phyloP scores from a whole-genome alignment of 2,888 invertebrate genomes.

The Parapristionchus giblindavisi region DNA sequence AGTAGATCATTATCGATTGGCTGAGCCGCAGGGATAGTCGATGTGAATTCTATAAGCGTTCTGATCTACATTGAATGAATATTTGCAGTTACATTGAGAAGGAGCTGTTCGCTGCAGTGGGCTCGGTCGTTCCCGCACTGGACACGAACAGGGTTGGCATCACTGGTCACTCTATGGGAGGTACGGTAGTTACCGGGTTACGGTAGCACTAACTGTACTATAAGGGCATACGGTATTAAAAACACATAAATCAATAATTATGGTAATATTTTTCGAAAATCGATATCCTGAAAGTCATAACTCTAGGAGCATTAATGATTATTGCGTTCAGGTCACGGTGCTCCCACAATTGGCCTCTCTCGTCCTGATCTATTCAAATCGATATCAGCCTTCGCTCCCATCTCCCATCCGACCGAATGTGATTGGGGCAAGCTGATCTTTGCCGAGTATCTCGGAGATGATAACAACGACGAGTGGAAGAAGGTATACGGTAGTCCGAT shows the following conservation, averaged over 20 bases:
- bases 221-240: neutral
- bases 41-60: neutral
- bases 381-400: slow-evolving; percentile 94
- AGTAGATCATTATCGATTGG: too few relatives aligned
- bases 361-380: slow-evolving; percentile 84
- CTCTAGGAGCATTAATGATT: neutral
- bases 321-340: slow-evolving; percentile 80
- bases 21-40: neutral
- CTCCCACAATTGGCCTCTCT: slow-evolving; percentile 73
- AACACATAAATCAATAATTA: neutral
- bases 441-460: slow-evolving; percentile 71
- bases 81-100: slow-evolving; percentile 21
- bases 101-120: slow-evolving; percentile 1
- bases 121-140: slow-evolving; percentile 22
- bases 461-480: slow-evolving; percentile 15
- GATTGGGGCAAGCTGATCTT: slow-evolving; percentile 80
- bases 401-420: slow-evolving; percentile 85
- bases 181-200: neutral
- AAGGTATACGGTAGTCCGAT: slow-evolving; percentile 6
- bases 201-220: too few relatives aligned
- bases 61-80: neutral
- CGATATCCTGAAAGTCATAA: neutral
- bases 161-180: slow-evolving; percentile 83
- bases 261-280: neutral
- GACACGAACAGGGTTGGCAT: slow-evolving; percentile 46